phyloP scores from a whole-genome alignment of 2,888 invertebrate species.

The Epirrhoe tristata region DNA sequence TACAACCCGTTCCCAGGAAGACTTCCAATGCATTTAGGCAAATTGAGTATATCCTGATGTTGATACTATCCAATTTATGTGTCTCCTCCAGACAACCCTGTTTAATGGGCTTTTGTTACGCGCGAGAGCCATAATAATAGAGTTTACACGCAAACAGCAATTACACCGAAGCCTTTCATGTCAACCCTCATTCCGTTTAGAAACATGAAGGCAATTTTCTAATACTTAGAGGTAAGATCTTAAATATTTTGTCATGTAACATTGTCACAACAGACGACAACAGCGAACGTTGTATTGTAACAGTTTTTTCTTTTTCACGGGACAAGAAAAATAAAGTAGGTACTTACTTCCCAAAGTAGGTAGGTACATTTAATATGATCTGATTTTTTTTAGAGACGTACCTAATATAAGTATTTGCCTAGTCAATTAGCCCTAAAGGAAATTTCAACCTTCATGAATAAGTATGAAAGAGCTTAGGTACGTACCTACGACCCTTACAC shows the following conservation, averaged over 20 bases:
- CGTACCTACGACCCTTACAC: conserved; percentile 37
- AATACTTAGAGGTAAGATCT: conserved; percentile 60
- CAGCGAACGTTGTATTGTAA: conserved; percentile 28
- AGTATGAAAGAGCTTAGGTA: conserved; percentile 44
- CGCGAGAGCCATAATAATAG: conserved; percentile 58
- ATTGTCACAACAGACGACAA: conserved; percentile 27
- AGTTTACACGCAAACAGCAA: conserved; percentile 68
- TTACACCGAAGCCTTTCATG: conserved; percentile 64
- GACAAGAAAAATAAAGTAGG: too few relatives aligned
- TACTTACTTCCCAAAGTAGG: too few relatives aligned
- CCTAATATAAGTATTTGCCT: neutral
- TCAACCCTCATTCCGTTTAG: conserved; percentile 61
- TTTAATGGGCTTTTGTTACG: conserved; percentile 59
- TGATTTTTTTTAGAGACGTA: too few relatives aligned
- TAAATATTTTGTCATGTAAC: conserved; percentile 52
- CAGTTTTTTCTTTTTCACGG: conserved; percentile 24
- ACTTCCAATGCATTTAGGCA: neutral
- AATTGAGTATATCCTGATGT: neutral
- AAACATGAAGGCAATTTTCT: conserved; percentile 64
- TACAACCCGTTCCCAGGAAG: neutral
- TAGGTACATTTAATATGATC: too few relatives aligned
- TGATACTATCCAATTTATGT: conserved; percentile 2
- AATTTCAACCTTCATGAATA: conserved; percentile 51
- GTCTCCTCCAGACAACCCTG: conserved; percentile 27
- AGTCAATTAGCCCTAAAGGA: conserved; percentile 12